Percentiles rank a stretch among this genome's conserved stretches.
These are phyloP conservation scores for Paraescarpia echinospica DNA, from an alignment of 1,140 invertebrate species.

Conservation along the genomic window DNA sequence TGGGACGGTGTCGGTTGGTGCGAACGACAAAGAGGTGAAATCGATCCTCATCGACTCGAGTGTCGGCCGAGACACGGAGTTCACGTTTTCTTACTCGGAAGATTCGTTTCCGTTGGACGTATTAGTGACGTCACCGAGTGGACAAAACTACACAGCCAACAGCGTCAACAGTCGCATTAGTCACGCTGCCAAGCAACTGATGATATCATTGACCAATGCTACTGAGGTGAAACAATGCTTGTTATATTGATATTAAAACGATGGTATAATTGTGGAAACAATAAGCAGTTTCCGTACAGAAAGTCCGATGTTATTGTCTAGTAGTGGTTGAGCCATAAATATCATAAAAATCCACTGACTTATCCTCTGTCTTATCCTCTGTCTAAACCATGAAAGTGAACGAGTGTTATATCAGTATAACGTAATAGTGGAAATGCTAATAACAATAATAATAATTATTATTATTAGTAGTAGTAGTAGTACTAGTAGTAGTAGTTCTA, in stretches of 20 bases:
- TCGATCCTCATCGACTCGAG: background rate
- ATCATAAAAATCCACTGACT: too few relatives aligned
- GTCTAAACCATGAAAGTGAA: too few relatives aligned
- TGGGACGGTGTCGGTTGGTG: background rate
- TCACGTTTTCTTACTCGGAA: background rate
- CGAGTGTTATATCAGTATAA: too few relatives aligned
- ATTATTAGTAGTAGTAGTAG: too few relatives aligned
- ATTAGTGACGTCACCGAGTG: background rate
- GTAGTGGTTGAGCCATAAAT: too few relatives aligned
- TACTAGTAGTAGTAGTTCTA: too few relatives aligned
- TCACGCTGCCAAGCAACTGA: background rate
- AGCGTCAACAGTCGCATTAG: background rate
- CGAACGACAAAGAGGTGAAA: background rate
- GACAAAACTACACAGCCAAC: background rate
- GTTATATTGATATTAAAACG: background rate
- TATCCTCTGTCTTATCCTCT: too few relatives aligned
- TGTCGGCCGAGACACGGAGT: background rate
- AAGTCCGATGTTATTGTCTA: too few relatives aligned
- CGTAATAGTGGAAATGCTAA: too few relatives aligned
- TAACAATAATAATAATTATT: too few relatives aligned
- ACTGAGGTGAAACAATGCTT: background rate
- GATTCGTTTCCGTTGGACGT: background rate
- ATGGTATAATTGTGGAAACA: too few relatives aligned
- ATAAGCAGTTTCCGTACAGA: too few relatives aligned
- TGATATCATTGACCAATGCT: background rate